Conservation (phyloP, 2,113 vertebrate genomes). For the Scolopax mira region DNA sequence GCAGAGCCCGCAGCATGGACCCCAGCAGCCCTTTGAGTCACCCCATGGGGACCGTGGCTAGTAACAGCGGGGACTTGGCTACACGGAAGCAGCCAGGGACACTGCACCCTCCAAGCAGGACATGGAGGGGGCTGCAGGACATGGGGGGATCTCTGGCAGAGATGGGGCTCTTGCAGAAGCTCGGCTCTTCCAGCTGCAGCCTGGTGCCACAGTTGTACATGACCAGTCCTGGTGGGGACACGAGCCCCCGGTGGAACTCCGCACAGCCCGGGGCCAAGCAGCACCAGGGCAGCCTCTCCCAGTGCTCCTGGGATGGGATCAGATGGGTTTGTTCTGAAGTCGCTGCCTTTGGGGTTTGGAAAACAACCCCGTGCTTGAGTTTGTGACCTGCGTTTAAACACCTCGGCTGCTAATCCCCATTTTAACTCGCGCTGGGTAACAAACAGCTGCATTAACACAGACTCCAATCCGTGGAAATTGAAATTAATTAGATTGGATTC, state of each 20-base stretch:
- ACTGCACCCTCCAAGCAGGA: neutral
- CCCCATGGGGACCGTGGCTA: fast-evolving
- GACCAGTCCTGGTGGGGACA: neutral
- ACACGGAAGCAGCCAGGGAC: fast-evolving
- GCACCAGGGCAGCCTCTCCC: neutral
- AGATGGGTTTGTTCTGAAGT: neutral
- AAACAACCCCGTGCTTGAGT: slow-evolving; percentile 8
- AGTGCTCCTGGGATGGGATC: neutral
- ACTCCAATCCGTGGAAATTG: slow-evolving; percentile 66
- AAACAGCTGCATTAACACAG: slow-evolving; percentile 68
- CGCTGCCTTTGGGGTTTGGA: slow-evolving; percentile 14
- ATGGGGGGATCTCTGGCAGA: neutral
- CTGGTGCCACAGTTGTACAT: fast-evolving
- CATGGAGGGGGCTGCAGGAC: neutral
- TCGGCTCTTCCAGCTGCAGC: fast-evolving
- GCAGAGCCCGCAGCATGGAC: neutral
- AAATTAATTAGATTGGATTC: slow-evolving; percentile 83
- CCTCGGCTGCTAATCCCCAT: slow-evolving; percentile 56
- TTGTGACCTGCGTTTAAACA: slow-evolving; percentile 63
- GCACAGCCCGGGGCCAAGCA: neutral
- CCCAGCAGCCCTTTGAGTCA: neutral
- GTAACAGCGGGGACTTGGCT: neutral
- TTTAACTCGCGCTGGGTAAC: slow-evolving; percentile 49
- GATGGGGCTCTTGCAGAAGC: neutral
- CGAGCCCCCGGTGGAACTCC: fast-evolving